Conservation (phyloP, 2,888 invertebrate genomes). For the Hesperia comma region DNA sequence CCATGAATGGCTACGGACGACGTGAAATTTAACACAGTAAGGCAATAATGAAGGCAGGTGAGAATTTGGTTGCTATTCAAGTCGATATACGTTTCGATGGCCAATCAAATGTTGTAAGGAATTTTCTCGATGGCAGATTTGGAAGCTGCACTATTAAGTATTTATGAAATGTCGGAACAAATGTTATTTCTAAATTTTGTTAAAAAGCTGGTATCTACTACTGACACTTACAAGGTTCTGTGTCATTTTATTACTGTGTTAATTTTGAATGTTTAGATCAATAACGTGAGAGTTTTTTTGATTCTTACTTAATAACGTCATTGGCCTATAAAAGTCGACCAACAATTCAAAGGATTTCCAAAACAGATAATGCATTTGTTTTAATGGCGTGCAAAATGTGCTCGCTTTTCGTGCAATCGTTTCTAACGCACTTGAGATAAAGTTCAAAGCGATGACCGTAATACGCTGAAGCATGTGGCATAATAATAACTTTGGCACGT, state of each 20-base stretch:
- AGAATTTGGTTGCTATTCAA: conserved; percentile 38
- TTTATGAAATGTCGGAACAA: neutral
- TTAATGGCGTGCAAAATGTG: conserved; percentile 44
- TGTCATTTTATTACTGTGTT: too few species aligned
- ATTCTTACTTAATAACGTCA: neutral
- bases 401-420: conserved; percentile 32
- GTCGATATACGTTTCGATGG: conserved; percentile 25
- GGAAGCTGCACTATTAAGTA: neutral
- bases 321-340: conserved; percentile 13
- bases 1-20: conserved; percentile 31
- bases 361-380: conserved; percentile 41
- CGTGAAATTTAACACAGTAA: conserved; percentile 37
- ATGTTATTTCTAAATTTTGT: too few species aligned
- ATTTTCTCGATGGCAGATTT: conserved; percentile 31
- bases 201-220: too few species aligned
- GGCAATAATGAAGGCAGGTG: conserved; percentile 39
- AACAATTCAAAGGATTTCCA: conserved; percentile 39
- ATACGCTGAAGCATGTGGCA: conserved; percentile 29
- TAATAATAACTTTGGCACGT: conserved; percentile 31
- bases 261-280: too few species aligned
- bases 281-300: neutral
- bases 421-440: conserved; percentile 45
- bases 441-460: conserved; percentile 41
- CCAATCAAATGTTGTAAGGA: conserved; percentile 23
- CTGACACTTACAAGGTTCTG: too few species aligned